Conservation (phyloP, 2,113 vertebrate species). For the Hemiscyllium ocellatum region DNA sequence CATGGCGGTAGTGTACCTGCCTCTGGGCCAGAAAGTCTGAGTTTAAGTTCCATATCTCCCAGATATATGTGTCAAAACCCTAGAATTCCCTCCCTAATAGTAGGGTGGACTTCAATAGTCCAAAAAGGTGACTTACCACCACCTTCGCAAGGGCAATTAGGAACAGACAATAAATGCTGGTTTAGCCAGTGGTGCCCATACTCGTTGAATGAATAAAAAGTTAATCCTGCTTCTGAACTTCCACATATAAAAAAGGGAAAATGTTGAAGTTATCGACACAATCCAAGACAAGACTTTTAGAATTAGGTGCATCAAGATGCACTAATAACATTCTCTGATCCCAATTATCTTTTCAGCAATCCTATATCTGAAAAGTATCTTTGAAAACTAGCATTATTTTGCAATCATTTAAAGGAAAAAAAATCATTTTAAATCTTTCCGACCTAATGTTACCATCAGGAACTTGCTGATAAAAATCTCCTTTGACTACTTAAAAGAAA, state of each 20-base stretch:
- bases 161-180: too few relatives aligned
- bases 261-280: not conserved
- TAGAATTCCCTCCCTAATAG: too few relatives aligned
- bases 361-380: not conserved
- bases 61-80: too few relatives aligned
- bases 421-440: not conserved
- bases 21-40: too few relatives aligned
- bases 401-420: not conserved
- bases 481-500: not conserved
- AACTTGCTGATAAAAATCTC: not conserved
- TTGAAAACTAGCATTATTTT: not conserved
- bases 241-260: not conserved
- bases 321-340: not conserved
- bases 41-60: too few relatives aligned
- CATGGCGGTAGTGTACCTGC: too few relatives aligned
- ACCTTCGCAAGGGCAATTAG: too few relatives aligned
- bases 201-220: too few relatives aligned
- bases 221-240: not conserved
- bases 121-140: too few relatives aligned
- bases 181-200: too few relatives aligned
- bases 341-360: not conserved
- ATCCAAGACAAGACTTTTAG: not conserved
- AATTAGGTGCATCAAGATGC: not conserved
- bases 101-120: too few relatives aligned
- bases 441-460: not conserved